Conservation (phyloP, 1,140 invertebrate genomes). For the Plutomurus gul region DNA sequence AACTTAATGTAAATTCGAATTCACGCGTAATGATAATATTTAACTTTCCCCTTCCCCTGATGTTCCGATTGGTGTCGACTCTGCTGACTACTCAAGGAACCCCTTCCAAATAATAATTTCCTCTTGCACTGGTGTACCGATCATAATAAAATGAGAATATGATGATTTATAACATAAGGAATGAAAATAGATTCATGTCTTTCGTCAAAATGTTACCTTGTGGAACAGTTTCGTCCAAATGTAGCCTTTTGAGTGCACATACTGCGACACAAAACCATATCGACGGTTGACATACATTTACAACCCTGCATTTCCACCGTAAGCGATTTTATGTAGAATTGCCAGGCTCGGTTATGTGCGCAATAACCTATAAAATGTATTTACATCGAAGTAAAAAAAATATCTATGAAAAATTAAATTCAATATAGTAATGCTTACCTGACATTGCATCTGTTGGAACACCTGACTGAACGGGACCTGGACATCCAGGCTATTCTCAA, state of each 20-base stretch:
- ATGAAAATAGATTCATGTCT: no score
- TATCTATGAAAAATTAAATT: not conserved
- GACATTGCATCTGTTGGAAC: no score
- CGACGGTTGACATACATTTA: not conserved
- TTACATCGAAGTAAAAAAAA: not conserved
- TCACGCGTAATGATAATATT: no score
- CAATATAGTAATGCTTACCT: no score
- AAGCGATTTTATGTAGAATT: constrained; percentile 25
- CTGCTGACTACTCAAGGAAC: no score
- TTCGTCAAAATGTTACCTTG: not conserved
- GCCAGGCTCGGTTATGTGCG: constrained; percentile 35
- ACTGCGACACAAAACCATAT: not conserved
- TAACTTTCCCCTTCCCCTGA: no score
- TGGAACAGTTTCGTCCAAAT: not conserved
- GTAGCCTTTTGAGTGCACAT: constrained; percentile 14
- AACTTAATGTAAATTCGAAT: no score
- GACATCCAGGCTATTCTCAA: no score
- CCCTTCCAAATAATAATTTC: constrained; percentile 37
- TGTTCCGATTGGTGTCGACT: no score
- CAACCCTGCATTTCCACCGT: not conserved
- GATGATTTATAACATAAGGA: not conserved
- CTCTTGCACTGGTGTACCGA: not conserved
- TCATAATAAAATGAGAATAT: not conserved
- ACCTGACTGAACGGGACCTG: no score
- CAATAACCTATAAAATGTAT: constrained; percentile 8